phyloP scores from a whole-genome alignment of 2,113 vertebrate species.

The Pleuronectes platessa region DNA sequence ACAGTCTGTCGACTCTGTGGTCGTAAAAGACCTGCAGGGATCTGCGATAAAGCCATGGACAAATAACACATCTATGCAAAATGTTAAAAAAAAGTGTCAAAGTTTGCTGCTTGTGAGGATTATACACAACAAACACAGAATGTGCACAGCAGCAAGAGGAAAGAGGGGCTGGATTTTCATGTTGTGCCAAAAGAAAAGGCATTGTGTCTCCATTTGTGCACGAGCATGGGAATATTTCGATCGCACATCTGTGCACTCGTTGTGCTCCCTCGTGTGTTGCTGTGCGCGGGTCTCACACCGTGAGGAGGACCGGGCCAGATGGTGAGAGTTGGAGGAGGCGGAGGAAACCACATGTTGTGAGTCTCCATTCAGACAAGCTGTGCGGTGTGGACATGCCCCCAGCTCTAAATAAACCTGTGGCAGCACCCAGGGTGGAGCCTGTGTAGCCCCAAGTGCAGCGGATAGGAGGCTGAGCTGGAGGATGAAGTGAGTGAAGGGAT shows the following conservation, averaged over 20 bases:
- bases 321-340: slow-evolving; percentile 47
- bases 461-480: slow-evolving; percentile 30
- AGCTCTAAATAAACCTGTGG: slow-evolving; percentile 76
- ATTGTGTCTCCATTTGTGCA: slow-evolving; percentile 28
- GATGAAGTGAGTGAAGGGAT: slow-evolving; percentile 27
- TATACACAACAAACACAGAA: background rate
- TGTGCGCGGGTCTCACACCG: background rate
- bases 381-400: slow-evolving; percentile 56
- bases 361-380: slow-evolving; percentile 76
- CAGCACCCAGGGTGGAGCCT: slow-evolving; percentile 62
- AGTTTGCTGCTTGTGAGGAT: background rate
- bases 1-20: slow-evolving; percentile 59
- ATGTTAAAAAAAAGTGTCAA: background rate
- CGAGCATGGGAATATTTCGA: slow-evolving; percentile 68
- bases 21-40: slow-evolving; percentile 7
- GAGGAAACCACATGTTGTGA: slow-evolving; percentile 69
- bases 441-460: slow-evolving; percentile 5
- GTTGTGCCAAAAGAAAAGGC: background rate
- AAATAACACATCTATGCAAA: background rate
- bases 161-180: background rate
- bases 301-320: slow-evolving; percentile 72
- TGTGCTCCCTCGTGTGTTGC: slow-evolving; percentile 15
- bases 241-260: slow-evolving; percentile 77
- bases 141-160: background rate
- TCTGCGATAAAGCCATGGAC: background rate